Evolutionary conservation across 2,888 invertebrate species (phyloP), one percentile per base, ranked within the genome.

Genomic region (Netelia virgata): DNA sequence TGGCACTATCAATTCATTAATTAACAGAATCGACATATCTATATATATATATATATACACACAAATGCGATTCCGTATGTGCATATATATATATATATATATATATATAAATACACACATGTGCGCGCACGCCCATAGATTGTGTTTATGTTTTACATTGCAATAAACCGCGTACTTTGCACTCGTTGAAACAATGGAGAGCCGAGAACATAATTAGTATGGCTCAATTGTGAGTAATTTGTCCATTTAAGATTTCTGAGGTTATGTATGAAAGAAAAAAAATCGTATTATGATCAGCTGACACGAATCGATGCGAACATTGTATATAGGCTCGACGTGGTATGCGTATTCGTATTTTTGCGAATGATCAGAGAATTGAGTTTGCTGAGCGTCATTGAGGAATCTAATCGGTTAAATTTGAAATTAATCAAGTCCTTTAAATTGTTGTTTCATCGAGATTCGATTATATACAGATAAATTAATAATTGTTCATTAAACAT

Each of bases 121-220:
- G n/a, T n/a, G 43, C 47, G 47, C 14, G 10, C 47, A 2, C 47
- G 47, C 14, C 11, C 47, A 14, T 47, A 14, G 10, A 47, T 47
- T 47, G 14, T 47, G 47, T 47, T 47, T 14, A 18, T 18, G 18
- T 10, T 59, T 20, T 59, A 59, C 20, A 20, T 59, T 59, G 20
- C 3, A 59, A 59, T 59, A 59, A 59, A 47, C 11, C 14, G 47
- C 20, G 59, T 11, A 59, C 20, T 59, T 59, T 59, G 59, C 11
- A 59, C 59, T 59, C 10, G 59, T 18, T 18, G 1, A 14, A 55
- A 59, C 9, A 59, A 59, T 8, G 20, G 11, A 59, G 23, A 59
- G 20, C 1, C 6, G 10, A 10, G 18, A 20, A 18, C 3, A 23
- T 10, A 59, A 20, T 59, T 59, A 8, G 20, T 59, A 20, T 9